A percentile compares a stretch with the other conserved stretches of the same genome.
Conservation (phyloP, 2,888 invertebrate genomes). For the Phrixothrix hirtus region DNA sequence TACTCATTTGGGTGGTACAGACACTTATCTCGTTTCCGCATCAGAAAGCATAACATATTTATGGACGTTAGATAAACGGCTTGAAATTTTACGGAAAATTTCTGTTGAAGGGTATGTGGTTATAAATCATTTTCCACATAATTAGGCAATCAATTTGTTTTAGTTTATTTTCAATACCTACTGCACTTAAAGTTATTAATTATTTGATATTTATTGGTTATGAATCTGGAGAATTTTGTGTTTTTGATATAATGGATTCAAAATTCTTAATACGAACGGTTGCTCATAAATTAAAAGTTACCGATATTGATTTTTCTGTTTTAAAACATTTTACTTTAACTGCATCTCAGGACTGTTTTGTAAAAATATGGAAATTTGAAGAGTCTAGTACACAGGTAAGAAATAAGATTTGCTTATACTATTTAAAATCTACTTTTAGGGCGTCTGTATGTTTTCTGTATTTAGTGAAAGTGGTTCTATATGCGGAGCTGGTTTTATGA, state of each 20-base stretch:
- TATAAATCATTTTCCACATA: neutral
- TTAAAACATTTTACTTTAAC: slow-evolving; percentile 36
- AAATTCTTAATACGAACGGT: slow-evolving; percentile 32
- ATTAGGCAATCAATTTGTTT: slow-evolving; percentile 1
- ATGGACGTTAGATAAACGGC: slow-evolving; percentile 35
- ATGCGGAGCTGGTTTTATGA: slow-evolving; percentile 41
- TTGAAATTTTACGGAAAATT: slow-evolving; percentile 38
- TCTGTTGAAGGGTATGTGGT: slow-evolving; percentile 34
- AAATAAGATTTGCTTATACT: neutral
- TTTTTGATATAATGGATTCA: slow-evolving; percentile 39
- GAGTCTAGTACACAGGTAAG: neutral
- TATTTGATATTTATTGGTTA: slow-evolving; percentile 40
- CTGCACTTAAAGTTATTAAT: slow-evolving; percentile 35
- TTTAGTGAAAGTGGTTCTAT: slow-evolving; percentile 32
- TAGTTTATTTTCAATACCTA: slow-evolving; percentile 36
- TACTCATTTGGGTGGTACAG: slow-evolving; percentile 36
- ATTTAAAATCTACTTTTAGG: slow-evolving; percentile 20
- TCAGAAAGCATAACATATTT: slow-evolving; percentile 36
- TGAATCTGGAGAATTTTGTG: slow-evolving; percentile 41
- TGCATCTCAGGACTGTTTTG: slow-evolving; percentile 36
- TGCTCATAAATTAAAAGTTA: slow-evolving; percentile 40
- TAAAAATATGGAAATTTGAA: slow-evolving; percentile 38
- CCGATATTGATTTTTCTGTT: slow-evolving; percentile 39
- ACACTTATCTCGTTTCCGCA: slow-evolving; percentile 37
- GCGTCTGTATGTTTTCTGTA: slow-evolving; percentile 20